Conservation (phyloP, 1,140 invertebrate species). For the Batillaria attramentaria region DNA sequence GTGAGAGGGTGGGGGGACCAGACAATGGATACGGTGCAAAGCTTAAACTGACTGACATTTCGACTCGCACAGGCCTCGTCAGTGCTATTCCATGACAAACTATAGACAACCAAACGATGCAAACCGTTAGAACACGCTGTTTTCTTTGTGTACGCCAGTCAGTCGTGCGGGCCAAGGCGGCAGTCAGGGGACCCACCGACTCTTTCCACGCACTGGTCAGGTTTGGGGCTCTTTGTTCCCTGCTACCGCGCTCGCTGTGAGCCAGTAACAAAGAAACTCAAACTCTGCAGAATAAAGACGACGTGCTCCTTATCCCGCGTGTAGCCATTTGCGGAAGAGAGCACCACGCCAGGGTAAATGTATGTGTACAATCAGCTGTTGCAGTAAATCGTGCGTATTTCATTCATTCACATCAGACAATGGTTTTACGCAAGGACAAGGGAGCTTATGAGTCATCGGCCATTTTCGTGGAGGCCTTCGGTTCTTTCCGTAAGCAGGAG, state of each 20-base stretch:
- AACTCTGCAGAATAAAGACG: conserved; percentile 4
- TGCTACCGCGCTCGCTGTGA: neutral
- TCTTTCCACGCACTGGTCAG: no score
- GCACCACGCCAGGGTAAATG: neutral
- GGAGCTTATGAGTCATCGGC: conserved; percentile 53
- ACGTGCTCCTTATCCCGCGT: neutral
- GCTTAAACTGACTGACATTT: no score
- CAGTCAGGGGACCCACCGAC: no score
- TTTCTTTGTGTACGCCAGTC: conserved; percentile 4
- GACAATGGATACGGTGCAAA: no score
- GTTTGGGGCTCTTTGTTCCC: conserved; percentile 25
- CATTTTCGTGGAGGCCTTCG: conserved; percentile 52
- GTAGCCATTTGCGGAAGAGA: no score
- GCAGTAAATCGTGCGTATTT: conserved; percentile 23
- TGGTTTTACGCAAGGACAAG: conserved; percentile 36
- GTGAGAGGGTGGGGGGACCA: no score
- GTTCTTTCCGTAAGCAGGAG: conserved; percentile 47
- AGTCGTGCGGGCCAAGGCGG: neutral
- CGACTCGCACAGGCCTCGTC: no score
- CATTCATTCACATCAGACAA: conserved; percentile 22
- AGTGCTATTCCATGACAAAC: no score
- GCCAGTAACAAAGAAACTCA: conserved; percentile 22
- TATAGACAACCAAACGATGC: neutral
- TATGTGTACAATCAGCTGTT: conserved; percentile 11
- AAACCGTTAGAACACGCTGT: neutral